A percentile compares a stretch with the other conserved stretches of the same genome.
Evolutionary conservation across 2,797 vertebrate species (phyloP).

Genomic region (Halcyon badia): DNA sequence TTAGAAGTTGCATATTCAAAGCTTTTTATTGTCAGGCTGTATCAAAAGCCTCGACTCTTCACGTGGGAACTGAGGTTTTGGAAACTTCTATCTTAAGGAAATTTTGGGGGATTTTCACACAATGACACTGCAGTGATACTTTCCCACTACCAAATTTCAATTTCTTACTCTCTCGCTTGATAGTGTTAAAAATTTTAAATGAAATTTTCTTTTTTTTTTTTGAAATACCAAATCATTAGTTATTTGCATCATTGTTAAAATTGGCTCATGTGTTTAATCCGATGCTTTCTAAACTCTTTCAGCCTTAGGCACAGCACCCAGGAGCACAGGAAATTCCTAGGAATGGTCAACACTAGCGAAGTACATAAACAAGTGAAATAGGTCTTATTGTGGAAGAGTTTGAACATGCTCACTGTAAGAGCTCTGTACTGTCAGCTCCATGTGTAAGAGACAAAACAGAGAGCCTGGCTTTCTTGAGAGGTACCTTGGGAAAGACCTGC

Average conservation of each 20-base stretch:
- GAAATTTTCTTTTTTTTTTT: not conserved
- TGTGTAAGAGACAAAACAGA: not conserved
- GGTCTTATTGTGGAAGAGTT: not conserved
- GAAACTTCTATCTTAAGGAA: not conserved
- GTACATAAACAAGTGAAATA: constrained; percentile 2
- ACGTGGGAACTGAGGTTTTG: not conserved
- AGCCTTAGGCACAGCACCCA: not conserved
- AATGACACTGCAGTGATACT: not conserved
- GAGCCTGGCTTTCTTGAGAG: not conserved
- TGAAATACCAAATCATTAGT: not conserved
- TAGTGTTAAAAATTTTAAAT: not conserved
- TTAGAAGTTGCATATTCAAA: constrained; percentile 4
- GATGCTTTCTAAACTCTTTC: not conserved
- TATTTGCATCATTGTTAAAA: not conserved
- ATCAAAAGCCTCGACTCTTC: constrained; percentile 2
- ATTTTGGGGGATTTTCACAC: not conserved
- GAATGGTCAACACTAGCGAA: constrained; percentile 2
- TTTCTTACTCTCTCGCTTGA: not conserved
- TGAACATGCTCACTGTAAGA: constrained; percentile 22
- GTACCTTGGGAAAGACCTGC: constrained; percentile 26
- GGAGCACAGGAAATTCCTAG: constrained; percentile 24
- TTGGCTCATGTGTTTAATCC: not conserved
- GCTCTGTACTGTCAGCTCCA: not conserved
- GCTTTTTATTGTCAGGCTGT: not conserved
- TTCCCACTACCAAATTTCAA: not conserved